Base-by-base conservation (phyloP, 2,113 vertebrate genomes). In the Pampusana beccarii region DNA sequence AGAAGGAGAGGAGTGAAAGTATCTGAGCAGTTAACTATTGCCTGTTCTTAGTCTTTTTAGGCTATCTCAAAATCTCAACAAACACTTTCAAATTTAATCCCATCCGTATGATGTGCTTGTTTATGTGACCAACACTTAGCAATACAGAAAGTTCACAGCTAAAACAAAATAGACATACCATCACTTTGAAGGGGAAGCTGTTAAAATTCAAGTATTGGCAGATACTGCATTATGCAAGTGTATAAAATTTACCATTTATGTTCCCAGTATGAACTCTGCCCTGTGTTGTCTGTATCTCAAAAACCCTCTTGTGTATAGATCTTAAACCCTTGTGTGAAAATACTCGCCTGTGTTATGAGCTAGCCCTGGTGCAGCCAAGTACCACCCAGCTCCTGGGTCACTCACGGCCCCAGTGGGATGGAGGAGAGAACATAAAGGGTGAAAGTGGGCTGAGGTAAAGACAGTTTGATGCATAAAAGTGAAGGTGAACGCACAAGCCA, bases 201-300 rank as follows among this genome's bases (percentile, higher is more conserved):
- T 58, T 81, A 20, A 11, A 75, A 46, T 64, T 78, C 16, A 53
- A 71, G 9, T 67, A 24, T 38, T 56, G 16, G 17, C 77, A 88
- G 50, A 31, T 38, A 31, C 4, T 21, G 36, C 11, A 48, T 70
- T 86, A 31, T 10, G n/a, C 16, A 33, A n/a, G 36, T 17, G 11
- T 56, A 28, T 86, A 50, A 65, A 50, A 74, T 40, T 20, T 58
- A 48, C 9, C 5, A 4, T n/a, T 77, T 57, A 4, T 31, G 1
- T 66, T 89, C 29, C 31, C 7, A 28, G 5, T 34, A 34, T n/a
- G 10, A 31, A 46, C 10, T 69, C 64, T 75, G 12, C 5, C 6
- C 3, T 0, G 0, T 42, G 15, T 70, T 65, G 11, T 53, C 50
- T 73, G 5, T 17, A 18, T 61, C 10, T 80, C 13, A n/a, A 53